phyloP scores from a whole-genome alignment of 2,888 invertebrate genomes.

The Oscheius sp. region DNA sequence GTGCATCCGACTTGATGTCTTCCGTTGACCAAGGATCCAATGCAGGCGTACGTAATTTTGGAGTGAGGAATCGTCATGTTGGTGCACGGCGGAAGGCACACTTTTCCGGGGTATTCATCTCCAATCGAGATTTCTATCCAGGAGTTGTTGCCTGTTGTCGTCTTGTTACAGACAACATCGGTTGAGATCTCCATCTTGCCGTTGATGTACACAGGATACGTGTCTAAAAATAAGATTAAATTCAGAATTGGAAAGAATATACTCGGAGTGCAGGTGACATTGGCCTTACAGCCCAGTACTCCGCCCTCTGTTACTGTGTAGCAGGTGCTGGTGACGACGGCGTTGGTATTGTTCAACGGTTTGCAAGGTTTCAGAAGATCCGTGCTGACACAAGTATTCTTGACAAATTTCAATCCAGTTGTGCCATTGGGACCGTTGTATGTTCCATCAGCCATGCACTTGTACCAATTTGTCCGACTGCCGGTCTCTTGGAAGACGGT shows the following conservation, averaged over 20 bases:
- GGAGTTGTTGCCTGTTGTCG: background rate
- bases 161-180: background rate
- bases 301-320: background rate
- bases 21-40: no score
- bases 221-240: no score
- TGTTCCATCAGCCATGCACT: background rate
- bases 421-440: background rate
- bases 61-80: no score
- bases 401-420: background rate
- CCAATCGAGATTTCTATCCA: constrained; percentile 9
- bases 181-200: background rate
- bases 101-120: background rate
- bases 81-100: background rate
- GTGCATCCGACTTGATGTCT: constrained; percentile 22
- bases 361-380: no score
- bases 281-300: background rate
- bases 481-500: constrained; percentile 3
- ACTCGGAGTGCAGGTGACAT: constrained; percentile 13
- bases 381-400: background rate
- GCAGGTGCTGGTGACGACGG: background rate
- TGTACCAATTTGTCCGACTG: background rate
- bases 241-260: no score
- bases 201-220: background rate
- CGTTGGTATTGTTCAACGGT: background rate
- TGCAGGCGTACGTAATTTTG: no score